Base-by-base conservation (phyloP, 2,797 vertebrate genomes). In the Knipowitschia caucasica region DNA sequence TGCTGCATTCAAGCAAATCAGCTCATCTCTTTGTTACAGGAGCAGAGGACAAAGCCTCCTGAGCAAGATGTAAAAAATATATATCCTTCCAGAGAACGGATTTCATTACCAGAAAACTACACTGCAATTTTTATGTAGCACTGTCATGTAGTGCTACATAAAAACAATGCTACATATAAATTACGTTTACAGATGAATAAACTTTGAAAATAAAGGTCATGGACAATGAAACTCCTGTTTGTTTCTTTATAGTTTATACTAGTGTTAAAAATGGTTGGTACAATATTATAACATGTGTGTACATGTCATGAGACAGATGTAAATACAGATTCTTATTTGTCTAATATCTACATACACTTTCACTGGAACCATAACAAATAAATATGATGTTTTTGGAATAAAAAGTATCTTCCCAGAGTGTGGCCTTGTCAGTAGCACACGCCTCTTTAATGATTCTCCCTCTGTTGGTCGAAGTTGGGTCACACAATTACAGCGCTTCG, bases 21-120 rank as follows among this genome's bases (percentile, higher is more conserved):
- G 93, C 95, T 50, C 97, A 99, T 69, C 94, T 99, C 61, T 99
- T 99, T 38, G 74, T 99, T 27, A 99, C 96, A 0, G 97, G 95
- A 0, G 94, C 92, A 49, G 92, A 92, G 14, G 81, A 75, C 42
- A 71, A 80, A 38, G 24, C 50, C n/a, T 62, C 67, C 8, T 80
- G 71, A 84, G 29, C 34, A 4, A 21, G 21, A 25, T 27, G 18
- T 9, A 39, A 38, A 9, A 20, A 31, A 38, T 7, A 38, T 7
- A 17, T 44, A 44, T 0, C 24, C 29, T 8, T 26, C 38, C 7
- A 52, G 31, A 50, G 7, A 54, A 21, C 18, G 20, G 2, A 4
- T 20, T 7, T 38, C 8, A 34, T 34, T 34, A n/a, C n/a, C n/a
- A n/a, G n/a, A n/a, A n/a, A n/a, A n/a, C n/a, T n/a, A n/a, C n/a